These are phyloP conservation scores for Genyomyrus donnyi DNA, from an alignment of 2,113 vertebrate genomes.

Conservation along the genomic window DNA sequence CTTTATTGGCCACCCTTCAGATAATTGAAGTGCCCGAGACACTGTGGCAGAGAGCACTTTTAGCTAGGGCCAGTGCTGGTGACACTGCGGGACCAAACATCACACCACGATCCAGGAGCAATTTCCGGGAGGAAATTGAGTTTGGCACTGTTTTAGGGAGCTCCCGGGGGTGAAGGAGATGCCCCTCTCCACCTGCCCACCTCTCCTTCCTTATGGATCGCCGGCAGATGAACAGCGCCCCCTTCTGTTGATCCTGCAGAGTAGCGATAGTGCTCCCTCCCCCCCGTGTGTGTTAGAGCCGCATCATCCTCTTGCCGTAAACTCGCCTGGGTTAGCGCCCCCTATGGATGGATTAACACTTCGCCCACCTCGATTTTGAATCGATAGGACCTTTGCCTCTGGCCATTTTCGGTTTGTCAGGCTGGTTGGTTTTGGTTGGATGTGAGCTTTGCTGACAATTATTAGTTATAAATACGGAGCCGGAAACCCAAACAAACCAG, in stretches of 20 bases:
- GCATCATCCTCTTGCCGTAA: background rate
- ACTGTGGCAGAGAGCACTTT: background rate
- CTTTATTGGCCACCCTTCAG: background rate
- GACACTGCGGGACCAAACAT: background rate
- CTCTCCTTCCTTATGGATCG: background rate
- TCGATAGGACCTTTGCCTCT: background rate
- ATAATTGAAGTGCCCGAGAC: background rate
- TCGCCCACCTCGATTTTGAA: background rate
- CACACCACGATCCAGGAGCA: background rate
- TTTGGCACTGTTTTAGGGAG: slow-evolving; percentile 11
- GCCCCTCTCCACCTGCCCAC: background rate
- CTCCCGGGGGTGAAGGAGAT: slow-evolving; percentile 18
- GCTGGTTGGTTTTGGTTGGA: background rate
- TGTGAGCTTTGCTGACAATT: background rate
- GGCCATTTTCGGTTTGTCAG: background rate
- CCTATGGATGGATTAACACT: background rate
- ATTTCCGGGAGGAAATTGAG: background rate
- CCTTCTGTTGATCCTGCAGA: background rate
- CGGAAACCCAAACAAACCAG: background rate
- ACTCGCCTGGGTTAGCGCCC: background rate
- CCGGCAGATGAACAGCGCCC: background rate
- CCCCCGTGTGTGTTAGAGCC: background rate
- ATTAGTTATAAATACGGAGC: background rate
- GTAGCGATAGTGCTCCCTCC: background rate
- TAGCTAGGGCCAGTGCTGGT: background rate